A percentile compares a stretch with the other conserved stretches of the same genome.
phyloP scores from a whole-genome alignment of 92 coral and sea anemone species.

The Epizoanthus ramosus region DNA sequence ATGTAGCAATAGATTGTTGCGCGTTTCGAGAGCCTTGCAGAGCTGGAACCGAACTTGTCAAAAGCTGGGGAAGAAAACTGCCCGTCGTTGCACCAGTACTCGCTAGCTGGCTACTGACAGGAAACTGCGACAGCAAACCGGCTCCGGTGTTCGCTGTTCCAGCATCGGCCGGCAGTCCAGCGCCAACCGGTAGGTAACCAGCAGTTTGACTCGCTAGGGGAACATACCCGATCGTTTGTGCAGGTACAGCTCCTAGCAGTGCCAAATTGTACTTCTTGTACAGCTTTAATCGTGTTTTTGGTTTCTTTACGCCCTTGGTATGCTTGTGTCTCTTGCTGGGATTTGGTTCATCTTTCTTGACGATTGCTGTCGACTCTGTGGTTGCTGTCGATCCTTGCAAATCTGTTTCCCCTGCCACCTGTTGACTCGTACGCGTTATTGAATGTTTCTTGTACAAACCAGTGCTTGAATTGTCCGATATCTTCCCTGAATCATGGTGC shows the following conservation, averaged over 20 bases:
- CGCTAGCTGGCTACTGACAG: conserved; percentile 18
- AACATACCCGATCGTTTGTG: conserved; percentile 11
- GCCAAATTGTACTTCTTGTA: conserved; percentile 37
- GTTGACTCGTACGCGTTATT: conserved; percentile 1
- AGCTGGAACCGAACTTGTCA: not conserved
- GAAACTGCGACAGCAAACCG: conserved; percentile 19
- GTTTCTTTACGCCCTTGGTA: not conserved
- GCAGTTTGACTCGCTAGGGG: conserved; percentile 29
- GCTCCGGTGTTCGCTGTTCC: not conserved
- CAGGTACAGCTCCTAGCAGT: conserved; percentile 35
- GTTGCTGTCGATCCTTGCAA: not conserved
- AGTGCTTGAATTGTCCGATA: not conserved
- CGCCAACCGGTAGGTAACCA: conserved; percentile 1
- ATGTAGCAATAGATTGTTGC: conserved; percentile 19
- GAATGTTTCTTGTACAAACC: conserved; percentile 30
- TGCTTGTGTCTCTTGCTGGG: not conserved
- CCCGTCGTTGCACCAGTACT: conserved; percentile 4
- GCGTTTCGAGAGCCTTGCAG: not conserved
- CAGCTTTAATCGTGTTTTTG: conserved; percentile 1
- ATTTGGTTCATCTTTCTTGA: conserved; percentile 4
- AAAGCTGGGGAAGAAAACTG: conserved; percentile 1
- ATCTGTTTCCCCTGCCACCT: not conserved
- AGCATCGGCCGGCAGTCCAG: not conserved
- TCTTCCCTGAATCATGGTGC: not conserved
- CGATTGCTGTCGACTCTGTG: not conserved